Percentiles rank a stretch among this genome's conserved stretches.
These are phyloP conservation scores for Leptogaster cylindrica DNA, from an alignment of 2,888 invertebrate genomes.

Conservation along the genomic window DNA sequence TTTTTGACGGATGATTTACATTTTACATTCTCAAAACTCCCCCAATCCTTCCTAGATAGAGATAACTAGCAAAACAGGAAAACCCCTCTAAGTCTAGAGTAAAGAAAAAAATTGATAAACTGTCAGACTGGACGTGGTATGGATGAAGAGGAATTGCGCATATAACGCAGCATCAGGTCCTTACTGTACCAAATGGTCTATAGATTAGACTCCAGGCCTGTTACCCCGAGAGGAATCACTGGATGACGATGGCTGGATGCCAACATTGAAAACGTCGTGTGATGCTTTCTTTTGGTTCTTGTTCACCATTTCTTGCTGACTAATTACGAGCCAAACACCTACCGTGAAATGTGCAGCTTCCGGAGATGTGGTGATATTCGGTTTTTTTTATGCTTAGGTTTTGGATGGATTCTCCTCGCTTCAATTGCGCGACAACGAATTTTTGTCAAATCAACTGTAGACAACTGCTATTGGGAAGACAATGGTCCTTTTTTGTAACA, in stretches of 20 bases:
- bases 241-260: too few species aligned
- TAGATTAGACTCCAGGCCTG: background rate
- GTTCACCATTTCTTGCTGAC: slow-evolving; percentile 2
- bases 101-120: too few species aligned
- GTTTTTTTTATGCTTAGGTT: slow-evolving; percentile 2
- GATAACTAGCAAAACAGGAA: too few species aligned
- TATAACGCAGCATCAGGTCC: slow-evolving; percentile 16
- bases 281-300: background rate
- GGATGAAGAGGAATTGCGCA: slow-evolving; percentile 20
- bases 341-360: slow-evolving; percentile 39
- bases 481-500: too few species aligned
- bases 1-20: too few species aligned
- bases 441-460: background rate
- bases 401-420: background rate
- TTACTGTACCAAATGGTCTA: background rate
- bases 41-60: too few species aligned
- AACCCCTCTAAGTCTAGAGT: too few species aligned
- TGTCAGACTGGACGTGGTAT: background rate
- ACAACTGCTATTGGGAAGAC: background rate
- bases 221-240: background rate
- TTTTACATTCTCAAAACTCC: too few species aligned
- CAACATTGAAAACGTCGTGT: background rate
- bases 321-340: slow-evolving; percentile 39
- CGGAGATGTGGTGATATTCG: slow-evolving; percentile 16
- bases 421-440: background rate